Conservation (phyloP, 2,113 vertebrate species). For the Psettodes erumei region DNA sequence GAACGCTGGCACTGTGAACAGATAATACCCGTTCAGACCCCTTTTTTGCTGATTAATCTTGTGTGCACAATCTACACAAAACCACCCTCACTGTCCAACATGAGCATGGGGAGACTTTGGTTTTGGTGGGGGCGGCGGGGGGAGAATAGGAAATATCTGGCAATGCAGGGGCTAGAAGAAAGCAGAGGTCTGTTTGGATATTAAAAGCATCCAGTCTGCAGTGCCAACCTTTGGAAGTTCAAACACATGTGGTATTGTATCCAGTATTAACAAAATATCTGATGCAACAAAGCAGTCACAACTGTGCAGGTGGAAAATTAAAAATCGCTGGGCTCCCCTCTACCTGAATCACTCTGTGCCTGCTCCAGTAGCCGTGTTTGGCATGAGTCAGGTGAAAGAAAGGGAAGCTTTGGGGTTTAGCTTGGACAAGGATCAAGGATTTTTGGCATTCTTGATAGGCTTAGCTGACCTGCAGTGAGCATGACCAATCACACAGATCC, state of each 20-base stretch:
- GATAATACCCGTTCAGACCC: background rate
- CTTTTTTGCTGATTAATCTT: background rate
- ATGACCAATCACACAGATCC: slow-evolving; percentile 68
- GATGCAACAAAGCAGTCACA: slow-evolving; percentile 10
- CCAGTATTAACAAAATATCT: slow-evolving; percentile 16
- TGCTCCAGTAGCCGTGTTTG: slow-evolving; percentile 14
- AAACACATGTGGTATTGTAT: background rate
- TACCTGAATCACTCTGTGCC: background rate
- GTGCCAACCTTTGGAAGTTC: slow-evolving; percentile 27
- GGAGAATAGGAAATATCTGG: slow-evolving; percentile 7
- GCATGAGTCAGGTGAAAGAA: slow-evolving; percentile 51
- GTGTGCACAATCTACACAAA: background rate
- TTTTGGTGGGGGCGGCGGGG: background rate
- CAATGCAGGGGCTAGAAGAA: slow-evolving; percentile 15
- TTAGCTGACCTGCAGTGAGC: slow-evolving; percentile 66
- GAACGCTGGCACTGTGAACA: background rate
- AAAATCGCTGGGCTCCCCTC: background rate
- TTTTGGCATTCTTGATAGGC: slow-evolving; percentile 71
- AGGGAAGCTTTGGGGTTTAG: slow-evolving; percentile 42
- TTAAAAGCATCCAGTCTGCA: background rate
- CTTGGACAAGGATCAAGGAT: slow-evolving; percentile 63
- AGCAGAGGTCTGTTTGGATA: slow-evolving; percentile 26
- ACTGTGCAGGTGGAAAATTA: slow-evolving; percentile 1
- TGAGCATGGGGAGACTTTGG: background rate
- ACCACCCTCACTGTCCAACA: background rate